Conservation (phyloP, 35 echinoderm and acorn worm genomes). For the Chiridota heheva region DNA sequence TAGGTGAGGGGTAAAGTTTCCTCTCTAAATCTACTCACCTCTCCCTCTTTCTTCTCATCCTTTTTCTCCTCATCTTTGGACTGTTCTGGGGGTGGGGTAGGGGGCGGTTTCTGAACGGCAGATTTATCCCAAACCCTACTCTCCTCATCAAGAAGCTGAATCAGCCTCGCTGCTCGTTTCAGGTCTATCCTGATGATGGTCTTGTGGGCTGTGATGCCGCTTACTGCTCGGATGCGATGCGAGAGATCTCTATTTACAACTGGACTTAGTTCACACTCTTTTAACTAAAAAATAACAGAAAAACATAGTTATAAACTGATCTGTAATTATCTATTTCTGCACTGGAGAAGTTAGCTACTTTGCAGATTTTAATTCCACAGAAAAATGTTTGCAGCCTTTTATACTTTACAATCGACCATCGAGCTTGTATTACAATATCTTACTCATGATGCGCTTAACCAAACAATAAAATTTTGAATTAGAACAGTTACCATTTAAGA, state of each 20-base stretch:
- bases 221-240: slow-evolving; percentile 77
- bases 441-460: no score
- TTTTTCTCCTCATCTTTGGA: slow-evolving; percentile 56
- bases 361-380: neutral
- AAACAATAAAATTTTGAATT: no score
- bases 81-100: slow-evolving; percentile 48
- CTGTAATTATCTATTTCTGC: neutral
- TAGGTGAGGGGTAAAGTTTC: no score
- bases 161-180: slow-evolving; percentile 77
- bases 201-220: slow-evolving; percentile 90
- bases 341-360: no score
- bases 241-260: slow-evolving; percentile 81
- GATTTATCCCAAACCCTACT: slow-evolving; percentile 56
- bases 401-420: no score
- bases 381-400: neutral
- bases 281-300: slow-evolving; percentile 53
- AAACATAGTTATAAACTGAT: neutral
- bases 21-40: no score
- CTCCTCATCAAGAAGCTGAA: slow-evolving; percentile 75
- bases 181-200: slow-evolving; percentile 69
- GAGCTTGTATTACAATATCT: no score
- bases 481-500: no score
- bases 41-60: slow-evolving; percentile 23
- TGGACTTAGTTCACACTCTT: slow-evolving; percentile 89
- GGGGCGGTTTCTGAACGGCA: neutral